These are phyloP conservation scores for Xanthia togata DNA, from an alignment of 2,888 invertebrate species.

Conservation along the genomic window DNA sequence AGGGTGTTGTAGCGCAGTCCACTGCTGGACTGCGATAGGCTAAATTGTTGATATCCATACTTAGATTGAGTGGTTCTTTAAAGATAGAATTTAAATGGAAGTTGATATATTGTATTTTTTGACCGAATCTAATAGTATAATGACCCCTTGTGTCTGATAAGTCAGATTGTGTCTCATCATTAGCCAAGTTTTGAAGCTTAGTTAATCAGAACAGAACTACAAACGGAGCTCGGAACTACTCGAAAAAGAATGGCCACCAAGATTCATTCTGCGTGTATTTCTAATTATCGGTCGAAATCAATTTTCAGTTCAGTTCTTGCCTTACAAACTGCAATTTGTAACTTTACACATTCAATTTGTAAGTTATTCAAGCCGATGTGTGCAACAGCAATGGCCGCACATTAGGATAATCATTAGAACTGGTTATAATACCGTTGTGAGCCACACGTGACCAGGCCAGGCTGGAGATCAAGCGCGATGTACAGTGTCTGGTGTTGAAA, in stretches of 20 bases:
- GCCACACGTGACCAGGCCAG: slow-evolving; percentile 59
- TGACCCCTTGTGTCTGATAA: background rate
- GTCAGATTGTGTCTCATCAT: background rate
- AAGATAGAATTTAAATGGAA: background rate
- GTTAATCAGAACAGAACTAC: background rate
- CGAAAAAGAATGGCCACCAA: background rate
- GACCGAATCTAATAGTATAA: background rate
- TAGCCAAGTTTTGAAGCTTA: background rate
- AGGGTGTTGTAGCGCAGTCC: too few relatives aligned
- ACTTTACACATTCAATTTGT: slow-evolving; percentile 21
- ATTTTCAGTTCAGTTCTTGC: background rate
- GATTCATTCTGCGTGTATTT: background rate
- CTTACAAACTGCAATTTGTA: slow-evolving; percentile 7
- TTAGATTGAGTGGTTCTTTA: background rate
- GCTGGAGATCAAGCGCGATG: slow-evolving; percentile 25
- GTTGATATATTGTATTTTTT: too few relatives aligned
- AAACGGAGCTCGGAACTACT: background rate
- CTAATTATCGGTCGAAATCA: background rate
- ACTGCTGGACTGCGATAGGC: too few relatives aligned
- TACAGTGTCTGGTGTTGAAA: slow-evolving; percentile 22
- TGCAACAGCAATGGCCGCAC: slow-evolving; percentile 36
- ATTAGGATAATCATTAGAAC: slow-evolving; percentile 65
- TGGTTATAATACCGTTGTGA: slow-evolving; percentile 68
- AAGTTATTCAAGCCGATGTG: slow-evolving; percentile 14
- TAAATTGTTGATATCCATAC: background rate